Conservation (phyloP, 2,888 invertebrate species). For the Zygaena filipendulae region DNA sequence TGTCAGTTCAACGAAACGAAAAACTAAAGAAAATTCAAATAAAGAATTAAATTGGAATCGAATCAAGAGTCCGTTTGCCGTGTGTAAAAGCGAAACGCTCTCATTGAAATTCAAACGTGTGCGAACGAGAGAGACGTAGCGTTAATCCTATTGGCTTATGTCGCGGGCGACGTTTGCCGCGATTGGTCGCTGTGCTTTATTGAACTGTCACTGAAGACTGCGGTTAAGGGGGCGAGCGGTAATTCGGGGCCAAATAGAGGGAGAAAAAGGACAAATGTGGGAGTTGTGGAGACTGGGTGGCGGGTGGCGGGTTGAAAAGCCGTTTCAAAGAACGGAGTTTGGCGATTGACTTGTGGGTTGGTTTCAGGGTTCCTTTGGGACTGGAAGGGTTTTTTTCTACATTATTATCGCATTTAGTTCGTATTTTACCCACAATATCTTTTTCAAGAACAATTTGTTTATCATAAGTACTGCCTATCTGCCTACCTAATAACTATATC, state of each 20-base stretch:
- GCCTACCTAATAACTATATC: too few relatives aligned
- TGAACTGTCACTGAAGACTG: constrained; percentile 67
- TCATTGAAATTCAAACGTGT: constrained; percentile 17
- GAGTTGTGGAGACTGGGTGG: constrained; percentile 19
- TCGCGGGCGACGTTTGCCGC: constrained; percentile 62
- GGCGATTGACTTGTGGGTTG: constrained; percentile 68
- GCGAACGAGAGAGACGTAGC: constrained; percentile 36
- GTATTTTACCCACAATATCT: too few relatives aligned
- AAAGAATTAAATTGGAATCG: constrained; percentile 62
- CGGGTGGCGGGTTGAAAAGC: constrained; percentile 30
- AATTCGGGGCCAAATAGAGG: constrained; percentile 54
- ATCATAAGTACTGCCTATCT: too few relatives aligned
- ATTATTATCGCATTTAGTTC: too few relatives aligned
- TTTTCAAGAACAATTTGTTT: too few relatives aligned
- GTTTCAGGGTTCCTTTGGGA: constrained; percentile 53
- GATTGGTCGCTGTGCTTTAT: constrained; percentile 66
- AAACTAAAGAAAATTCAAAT: constrained; percentile 58
- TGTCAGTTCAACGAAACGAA: constrained; percentile 40
- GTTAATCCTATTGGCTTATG: constrained; percentile 69
- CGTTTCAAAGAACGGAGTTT: constrained; percentile 56
- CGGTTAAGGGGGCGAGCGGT: constrained; percentile 60
- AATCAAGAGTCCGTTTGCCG: constrained; percentile 60
- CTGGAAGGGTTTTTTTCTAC: constrained; percentile 22
- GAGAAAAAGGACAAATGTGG: constrained; percentile 22
- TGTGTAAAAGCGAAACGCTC: constrained; percentile 35